These are phyloP conservation scores for Platynereis dumerilii DNA, from an alignment of 2,888 invertebrate genomes.

Conservation along the genomic window DNA sequence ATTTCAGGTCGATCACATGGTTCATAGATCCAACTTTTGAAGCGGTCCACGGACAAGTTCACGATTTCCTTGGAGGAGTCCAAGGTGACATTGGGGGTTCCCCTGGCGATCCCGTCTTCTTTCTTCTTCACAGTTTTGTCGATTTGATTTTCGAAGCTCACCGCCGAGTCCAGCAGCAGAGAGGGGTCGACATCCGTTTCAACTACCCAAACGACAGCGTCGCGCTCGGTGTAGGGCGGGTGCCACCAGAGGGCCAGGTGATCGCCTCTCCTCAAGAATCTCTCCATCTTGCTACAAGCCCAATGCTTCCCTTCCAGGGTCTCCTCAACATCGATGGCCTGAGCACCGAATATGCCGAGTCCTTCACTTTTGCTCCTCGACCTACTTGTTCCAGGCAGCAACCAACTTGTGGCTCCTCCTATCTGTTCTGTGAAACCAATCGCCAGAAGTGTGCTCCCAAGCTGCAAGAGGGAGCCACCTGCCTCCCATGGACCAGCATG, in stretches of 20 bases:
- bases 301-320: background rate
- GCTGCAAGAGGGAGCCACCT: slow-evolving; percentile 7
- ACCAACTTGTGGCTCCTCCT: slow-evolving; percentile 2
- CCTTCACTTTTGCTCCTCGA: background rate
- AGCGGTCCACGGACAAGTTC: background rate
- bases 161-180: background rate
- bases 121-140: background rate
- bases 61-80: background rate
- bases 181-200: background rate
- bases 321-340: background rate
- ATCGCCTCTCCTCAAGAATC: background rate
- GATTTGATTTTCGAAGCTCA: background rate
- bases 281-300: background rate
- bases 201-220: slow-evolving; percentile 5
- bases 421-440: slow-evolving; percentile 6
- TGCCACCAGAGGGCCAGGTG: background rate
- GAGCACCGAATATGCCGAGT: background rate
- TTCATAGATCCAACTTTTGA: slow-evolving; percentile 4
- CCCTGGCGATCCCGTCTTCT: slow-evolving; percentile 1
- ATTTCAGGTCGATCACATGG: background rate
- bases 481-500: background rate
- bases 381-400: background rate
- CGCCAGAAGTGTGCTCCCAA: background rate
- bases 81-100: background rate
- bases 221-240: slow-evolving; percentile 1